Conservation (phyloP, 2,113 vertebrate species). For the Solenodon paradoxus region DNA sequence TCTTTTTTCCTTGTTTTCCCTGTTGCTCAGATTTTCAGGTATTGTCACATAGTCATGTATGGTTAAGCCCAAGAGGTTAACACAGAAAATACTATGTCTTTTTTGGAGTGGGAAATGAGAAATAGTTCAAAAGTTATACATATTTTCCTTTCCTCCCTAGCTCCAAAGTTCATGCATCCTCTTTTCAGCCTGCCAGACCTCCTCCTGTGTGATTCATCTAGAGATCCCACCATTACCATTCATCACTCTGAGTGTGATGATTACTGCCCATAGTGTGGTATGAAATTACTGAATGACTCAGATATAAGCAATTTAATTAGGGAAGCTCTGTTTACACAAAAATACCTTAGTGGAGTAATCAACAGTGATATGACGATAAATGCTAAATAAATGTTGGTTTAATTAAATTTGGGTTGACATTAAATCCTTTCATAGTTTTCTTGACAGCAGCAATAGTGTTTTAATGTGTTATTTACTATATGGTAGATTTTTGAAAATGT, state of each 20-base stretch:
- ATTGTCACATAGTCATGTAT: not conserved
- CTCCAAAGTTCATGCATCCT: not conserved
- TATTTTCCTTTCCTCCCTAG: not conserved
- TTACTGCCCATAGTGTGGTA: not conserved
- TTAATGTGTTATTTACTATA: slow-evolving; percentile 19
- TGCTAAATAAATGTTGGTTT: slow-evolving; percentile 52
- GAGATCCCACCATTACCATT: not conserved
- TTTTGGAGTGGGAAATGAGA: not conserved
- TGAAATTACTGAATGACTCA: slow-evolving; percentile 6
- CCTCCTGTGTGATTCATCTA: not conserved
- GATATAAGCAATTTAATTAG: slow-evolving; percentile 64
- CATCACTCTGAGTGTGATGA: slow-evolving; percentile 10
- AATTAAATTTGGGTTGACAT: slow-evolving; percentile 61
- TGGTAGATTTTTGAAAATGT: not conserved
- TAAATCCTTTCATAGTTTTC: slow-evolving; percentile 49
- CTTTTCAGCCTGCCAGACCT: not conserved
- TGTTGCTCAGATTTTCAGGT: not conserved
- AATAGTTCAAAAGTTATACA: not conserved
- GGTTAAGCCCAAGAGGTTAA: not conserved
- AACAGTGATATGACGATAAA: slow-evolving; percentile 49
- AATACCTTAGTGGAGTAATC: slow-evolving; percentile 55
- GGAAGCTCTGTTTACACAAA: slow-evolving; percentile 62
- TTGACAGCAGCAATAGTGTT: slow-evolving; percentile 10
- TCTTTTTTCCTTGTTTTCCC: not conserved
- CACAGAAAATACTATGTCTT: not conserved